phyloP scores from a whole-genome alignment of 2,888 invertebrate species.

The Tipula helvola region DNA sequence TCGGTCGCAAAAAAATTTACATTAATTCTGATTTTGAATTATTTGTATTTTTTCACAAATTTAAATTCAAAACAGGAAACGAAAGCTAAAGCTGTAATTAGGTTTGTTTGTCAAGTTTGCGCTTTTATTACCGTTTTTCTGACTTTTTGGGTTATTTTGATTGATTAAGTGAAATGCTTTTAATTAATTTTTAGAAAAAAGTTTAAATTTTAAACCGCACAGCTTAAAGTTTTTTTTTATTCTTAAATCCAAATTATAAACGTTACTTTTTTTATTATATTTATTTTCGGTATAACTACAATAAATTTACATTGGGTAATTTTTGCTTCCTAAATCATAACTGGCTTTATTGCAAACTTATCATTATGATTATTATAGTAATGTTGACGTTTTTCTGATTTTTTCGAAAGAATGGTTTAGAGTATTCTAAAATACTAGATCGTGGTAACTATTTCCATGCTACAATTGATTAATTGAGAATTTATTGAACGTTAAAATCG shows the following conservation, averaged over 20 bases:
- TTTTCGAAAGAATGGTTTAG: background rate
- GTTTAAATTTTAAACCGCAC: too few relatives aligned
- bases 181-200: background rate
- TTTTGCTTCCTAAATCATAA: background rate
- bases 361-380: background rate
- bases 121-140: background rate
- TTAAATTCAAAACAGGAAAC: too few relatives aligned
- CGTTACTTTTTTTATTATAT: too few relatives aligned
- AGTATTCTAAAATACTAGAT: background rate
- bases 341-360: background rate
- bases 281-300: background rate
- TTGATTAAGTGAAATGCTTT: background rate
- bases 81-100: too few relatives aligned
- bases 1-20: too few relatives aligned
- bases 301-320: background rate
- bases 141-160: background rate
- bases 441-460: background rate
- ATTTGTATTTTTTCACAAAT: too few relatives aligned
- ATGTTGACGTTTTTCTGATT: background rate
- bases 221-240: too few relatives aligned
- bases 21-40: too few relatives aligned
- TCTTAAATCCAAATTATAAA: too few relatives aligned
- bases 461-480: background rate
- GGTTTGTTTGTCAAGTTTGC: too few relatives aligned
- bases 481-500: background rate